These are phyloP conservation scores for Puntigrus tetrazona DNA, from an alignment of 2,113 vertebrate species.

Conservation along the genomic window DNA sequence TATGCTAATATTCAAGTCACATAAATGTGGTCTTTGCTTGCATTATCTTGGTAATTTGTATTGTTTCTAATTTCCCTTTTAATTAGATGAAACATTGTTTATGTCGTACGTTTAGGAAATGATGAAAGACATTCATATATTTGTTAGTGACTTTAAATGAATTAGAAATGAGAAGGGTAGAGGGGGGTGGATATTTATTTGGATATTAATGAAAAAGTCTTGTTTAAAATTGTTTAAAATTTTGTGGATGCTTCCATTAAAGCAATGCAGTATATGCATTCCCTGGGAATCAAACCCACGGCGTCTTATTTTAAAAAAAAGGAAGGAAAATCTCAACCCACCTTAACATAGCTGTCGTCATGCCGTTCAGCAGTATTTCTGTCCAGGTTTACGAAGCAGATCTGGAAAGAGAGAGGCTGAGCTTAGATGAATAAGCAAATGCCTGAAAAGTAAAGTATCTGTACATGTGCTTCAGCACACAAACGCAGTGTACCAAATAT, in stretches of 20 bases:
- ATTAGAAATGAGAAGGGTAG: constrained; percentile 14
- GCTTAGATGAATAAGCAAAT: not conserved
- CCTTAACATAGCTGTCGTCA: constrained; percentile 80
- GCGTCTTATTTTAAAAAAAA: not conserved
- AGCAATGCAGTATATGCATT: constrained; percentile 49
- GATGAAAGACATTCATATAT: constrained; percentile 26
- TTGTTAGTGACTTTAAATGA: constrained; percentile 13
- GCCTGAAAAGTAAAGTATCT: not conserved
- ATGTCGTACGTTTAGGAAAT: not conserved
- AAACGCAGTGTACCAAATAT: not conserved
- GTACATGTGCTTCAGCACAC: not conserved
- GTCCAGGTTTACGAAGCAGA: constrained; percentile 93
- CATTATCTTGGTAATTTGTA: constrained; percentile 25
- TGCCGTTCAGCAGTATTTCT: constrained; percentile 74
- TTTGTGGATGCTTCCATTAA: constrained; percentile 55
- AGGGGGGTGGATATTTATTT: constrained; percentile 3
- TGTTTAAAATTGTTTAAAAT: not conserved
- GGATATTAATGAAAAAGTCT: constrained; percentile 3
- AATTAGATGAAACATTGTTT: constrained; percentile 38
- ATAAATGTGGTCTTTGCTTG: constrained; percentile 3
- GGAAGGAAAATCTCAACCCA: constrained; percentile 50
- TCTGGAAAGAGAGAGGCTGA: constrained; percentile 71
- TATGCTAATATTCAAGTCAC: constrained; percentile 36
- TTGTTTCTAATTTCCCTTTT: constrained; percentile 26
- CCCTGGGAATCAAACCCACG: constrained; percentile 6